Conservation (phyloP, 2,113 vertebrate species). For the Gasterosteus aculeatus region DNA sequence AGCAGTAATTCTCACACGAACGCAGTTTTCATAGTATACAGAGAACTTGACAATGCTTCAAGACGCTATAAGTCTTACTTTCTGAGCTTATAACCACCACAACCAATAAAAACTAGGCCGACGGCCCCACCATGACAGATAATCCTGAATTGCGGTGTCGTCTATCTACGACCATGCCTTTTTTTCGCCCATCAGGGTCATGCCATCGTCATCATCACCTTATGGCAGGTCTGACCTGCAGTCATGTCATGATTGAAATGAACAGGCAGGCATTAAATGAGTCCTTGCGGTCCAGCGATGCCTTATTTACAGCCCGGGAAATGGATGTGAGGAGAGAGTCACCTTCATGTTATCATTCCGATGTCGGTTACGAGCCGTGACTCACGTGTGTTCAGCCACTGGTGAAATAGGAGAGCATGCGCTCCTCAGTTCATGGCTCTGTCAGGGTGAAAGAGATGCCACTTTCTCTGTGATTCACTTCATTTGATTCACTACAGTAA, state of each 20-base stretch:
- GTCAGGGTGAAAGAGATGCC: constrained; percentile 37
- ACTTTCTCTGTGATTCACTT: constrained; percentile 19
- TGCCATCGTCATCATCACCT: constrained; percentile 49
- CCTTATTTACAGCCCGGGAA: constrained; percentile 47
- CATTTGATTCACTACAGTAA: constrained; percentile 23
- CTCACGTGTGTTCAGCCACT: constrained; percentile 55
- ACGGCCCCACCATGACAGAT: neutral
- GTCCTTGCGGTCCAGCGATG: constrained; percentile 63
- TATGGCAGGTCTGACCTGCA: constrained; percentile 47
- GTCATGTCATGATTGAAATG: constrained; percentile 52
- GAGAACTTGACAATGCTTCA: neutral
- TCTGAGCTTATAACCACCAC: neutral
- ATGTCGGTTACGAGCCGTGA: constrained; percentile 41
- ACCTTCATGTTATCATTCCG: constrained; percentile 73
- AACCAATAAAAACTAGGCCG: neutral
- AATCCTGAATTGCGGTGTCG: neutral
- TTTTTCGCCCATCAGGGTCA: constrained; percentile 58
- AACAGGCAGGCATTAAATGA: constrained; percentile 48
- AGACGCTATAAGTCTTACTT: neutral
- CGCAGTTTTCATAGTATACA: neutral
- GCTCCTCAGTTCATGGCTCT: constrained; percentile 2
- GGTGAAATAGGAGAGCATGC: constrained; percentile 54
- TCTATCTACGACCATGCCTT: constrained; percentile 45
- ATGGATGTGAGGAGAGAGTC: constrained; percentile 75
- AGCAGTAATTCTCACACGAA: neutral